Percentiles rank a stretch among this genome's conserved stretches.
Evolutionary conservation across 2,113 vertebrate species (phyloP).

Genomic region (Procapra przewalskii): DNA sequence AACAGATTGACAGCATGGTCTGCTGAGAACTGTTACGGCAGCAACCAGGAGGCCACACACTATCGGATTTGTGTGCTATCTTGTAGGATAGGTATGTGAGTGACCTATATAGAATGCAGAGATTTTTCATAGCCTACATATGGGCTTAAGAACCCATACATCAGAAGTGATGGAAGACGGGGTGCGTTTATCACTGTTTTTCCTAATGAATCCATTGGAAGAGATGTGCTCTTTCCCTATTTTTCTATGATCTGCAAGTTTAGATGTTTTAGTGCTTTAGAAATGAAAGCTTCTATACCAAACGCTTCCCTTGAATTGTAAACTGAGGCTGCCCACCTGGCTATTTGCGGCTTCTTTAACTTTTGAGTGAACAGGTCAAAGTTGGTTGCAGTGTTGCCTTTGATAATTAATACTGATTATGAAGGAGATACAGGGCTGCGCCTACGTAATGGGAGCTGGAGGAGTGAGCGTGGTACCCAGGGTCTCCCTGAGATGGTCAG

Average conservation of each 20-base stretch:
- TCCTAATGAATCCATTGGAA: neutral
- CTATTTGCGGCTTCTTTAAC: no score
- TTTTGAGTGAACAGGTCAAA: neutral
- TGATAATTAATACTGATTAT: neutral
- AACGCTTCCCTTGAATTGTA: neutral
- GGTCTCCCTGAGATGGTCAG: neutral
- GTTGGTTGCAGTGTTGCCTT: neutral
- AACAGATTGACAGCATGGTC: neutral
- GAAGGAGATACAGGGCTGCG: neutral
- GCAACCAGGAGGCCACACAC: neutral
- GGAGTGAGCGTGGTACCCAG: fast-evolving
- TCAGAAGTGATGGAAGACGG: neutral
- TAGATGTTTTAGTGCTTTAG: neutral
- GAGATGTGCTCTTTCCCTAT: neutral
- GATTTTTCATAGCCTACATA: neutral
- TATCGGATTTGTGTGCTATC: neutral
- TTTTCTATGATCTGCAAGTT: neutral
- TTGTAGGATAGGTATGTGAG: neutral
- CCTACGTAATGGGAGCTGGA: fast-evolving
- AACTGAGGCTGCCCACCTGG: neutral
- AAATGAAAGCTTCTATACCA: neutral
- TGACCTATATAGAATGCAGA: neutral
- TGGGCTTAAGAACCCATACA: neutral
- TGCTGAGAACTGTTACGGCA: neutral
- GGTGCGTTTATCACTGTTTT: neutral